These are phyloP conservation scores for Sisor rabdophorus DNA, from an alignment of 2,113 vertebrate genomes.

Conservation along the genomic window DNA sequence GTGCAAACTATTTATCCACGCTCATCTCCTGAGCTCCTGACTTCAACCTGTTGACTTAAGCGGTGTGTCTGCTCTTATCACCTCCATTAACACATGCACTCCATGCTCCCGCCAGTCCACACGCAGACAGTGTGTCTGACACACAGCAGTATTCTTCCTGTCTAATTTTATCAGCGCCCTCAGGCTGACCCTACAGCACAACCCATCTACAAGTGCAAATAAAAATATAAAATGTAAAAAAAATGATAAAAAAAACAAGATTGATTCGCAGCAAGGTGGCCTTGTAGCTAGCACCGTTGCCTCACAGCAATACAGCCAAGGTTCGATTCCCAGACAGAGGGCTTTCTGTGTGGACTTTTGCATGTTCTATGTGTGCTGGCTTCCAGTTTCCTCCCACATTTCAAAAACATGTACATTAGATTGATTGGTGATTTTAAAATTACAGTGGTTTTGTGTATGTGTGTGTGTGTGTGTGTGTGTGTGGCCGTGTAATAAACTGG, in stretches of 20 bases:
- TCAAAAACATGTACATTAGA: too few species aligned
- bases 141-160: not conserved
- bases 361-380: not conserved
- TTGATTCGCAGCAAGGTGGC: too few species aligned
- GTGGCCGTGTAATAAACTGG: too few species aligned
- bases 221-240: not conserved
- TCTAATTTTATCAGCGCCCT: not conserved
- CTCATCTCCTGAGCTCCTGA: slow-evolving; percentile 28
- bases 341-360: too few species aligned
- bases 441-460: too few species aligned
- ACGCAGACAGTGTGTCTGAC: slow-evolving; percentile 10
- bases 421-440: too few species aligned
- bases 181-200: not conserved
- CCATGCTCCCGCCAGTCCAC: slow-evolving; percentile 11
- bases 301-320: too few species aligned
- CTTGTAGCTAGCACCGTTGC: too few species aligned
- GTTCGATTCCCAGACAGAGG: too few species aligned
- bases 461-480: too few species aligned
- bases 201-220: not conserved
- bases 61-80: slow-evolving; percentile 19
- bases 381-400: too few species aligned
- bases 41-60: slow-evolving; percentile 6
- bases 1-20: slow-evolving; percentile 7
- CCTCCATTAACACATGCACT: slow-evolving; percentile 27
- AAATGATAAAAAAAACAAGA: not conserved